Conservation (phyloP, 1,140 invertebrate genomes). For the Drosophila sturtevanti region DNA sequence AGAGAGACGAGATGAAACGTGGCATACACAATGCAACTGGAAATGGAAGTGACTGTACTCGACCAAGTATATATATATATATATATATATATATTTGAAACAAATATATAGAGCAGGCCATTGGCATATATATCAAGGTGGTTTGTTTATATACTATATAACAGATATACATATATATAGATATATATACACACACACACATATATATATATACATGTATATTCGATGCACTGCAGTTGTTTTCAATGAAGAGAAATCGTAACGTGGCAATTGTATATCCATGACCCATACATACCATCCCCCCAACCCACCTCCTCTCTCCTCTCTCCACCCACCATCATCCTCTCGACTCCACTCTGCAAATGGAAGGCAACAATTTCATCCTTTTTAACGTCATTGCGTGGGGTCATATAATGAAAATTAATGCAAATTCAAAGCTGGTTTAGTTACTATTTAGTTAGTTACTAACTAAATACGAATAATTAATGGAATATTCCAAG, state of each 20-base stretch:
- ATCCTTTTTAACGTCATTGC: no score
- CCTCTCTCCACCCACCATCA: no score
- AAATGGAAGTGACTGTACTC: conserved; percentile 63
- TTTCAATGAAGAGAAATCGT: conserved; percentile 52
- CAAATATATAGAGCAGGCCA: conserved; percentile 66
- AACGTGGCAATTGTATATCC: conserved; percentile 19
- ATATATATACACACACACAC: background rate
- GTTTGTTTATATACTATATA: conserved; percentile 3
- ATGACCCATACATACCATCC: no score
- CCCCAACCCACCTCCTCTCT: no score
- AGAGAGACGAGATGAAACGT: conserved; percentile 30
- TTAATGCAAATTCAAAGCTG: no score
- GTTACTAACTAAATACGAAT: no score
- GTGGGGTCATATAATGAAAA: no score
- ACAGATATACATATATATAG: background rate
- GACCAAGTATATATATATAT: conserved; percentile 15
- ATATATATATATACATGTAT: background rate
- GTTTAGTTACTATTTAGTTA: no score
- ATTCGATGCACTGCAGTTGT: conserved; percentile 37
- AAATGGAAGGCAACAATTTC: no score
- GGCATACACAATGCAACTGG: conserved; percentile 61
- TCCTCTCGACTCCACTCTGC: no score
- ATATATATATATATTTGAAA: background rate
- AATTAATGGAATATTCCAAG: no score
- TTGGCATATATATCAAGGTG: conserved; percentile 51